Evolutionary conservation across 64 coral and sea anemone genomes (phyloP).

Genomic region (Actinia tenebrosa): DNA sequence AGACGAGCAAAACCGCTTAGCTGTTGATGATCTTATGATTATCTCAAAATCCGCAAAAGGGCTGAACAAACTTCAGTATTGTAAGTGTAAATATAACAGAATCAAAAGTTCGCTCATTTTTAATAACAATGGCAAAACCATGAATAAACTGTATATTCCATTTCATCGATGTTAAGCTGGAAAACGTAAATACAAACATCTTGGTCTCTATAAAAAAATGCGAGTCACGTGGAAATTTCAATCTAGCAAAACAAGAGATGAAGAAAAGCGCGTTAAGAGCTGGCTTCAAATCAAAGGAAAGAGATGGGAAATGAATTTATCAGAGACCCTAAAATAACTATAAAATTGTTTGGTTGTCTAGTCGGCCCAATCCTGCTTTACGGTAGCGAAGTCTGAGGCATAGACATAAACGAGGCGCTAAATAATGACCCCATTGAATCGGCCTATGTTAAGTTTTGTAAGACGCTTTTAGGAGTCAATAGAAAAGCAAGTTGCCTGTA

Average conservation of each 20-base stretch:
- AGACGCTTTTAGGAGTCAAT: too few species aligned
- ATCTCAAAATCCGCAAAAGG: too few species aligned
- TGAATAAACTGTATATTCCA: slow-evolving; percentile 41
- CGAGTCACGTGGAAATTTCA: slow-evolving; percentile 41
- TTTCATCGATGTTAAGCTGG: neutral
- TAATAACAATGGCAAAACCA: slow-evolving; percentile 28
- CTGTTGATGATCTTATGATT: too few species aligned
- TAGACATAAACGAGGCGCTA: slow-evolving; percentile 26
- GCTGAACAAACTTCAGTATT: too few species aligned
- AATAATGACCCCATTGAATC: neutral
- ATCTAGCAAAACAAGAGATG: slow-evolving; percentile 38
- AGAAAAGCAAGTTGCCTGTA: too few species aligned
- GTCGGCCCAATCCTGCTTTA: slow-evolving; percentile 59
- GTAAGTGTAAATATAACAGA: too few species aligned
- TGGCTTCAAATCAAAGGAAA: slow-evolving; percentile 40
- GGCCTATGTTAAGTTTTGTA: too few species aligned
- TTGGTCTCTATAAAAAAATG: slow-evolving; percentile 32
- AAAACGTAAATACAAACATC: slow-evolving; percentile 52
- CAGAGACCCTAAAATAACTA: slow-evolving; percentile 29
- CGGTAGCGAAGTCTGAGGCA: slow-evolving; percentile 53
- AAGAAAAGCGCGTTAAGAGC: slow-evolving; percentile 51
- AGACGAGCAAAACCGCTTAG: too few species aligned
- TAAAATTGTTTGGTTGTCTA: slow-evolving; percentile 47
- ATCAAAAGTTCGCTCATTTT: neutral
- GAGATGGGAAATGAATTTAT: slow-evolving; percentile 43